Evolutionary conservation across 2,888 invertebrate genomes (phyloP).

Genomic region (Elgonia sp.): DNA sequence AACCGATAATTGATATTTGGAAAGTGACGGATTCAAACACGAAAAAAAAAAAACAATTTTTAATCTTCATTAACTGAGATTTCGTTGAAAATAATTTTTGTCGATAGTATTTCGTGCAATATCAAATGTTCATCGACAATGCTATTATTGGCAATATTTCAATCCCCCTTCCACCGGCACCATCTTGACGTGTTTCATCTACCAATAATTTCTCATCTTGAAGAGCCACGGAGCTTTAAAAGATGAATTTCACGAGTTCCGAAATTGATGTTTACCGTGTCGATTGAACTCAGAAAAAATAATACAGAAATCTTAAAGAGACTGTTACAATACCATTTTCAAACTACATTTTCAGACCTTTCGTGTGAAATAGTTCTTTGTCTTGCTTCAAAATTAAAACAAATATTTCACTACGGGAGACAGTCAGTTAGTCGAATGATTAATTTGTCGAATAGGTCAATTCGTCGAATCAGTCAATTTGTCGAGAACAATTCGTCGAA

Average conservation of each 20-base stretch:
- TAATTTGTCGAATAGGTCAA: too few species aligned
- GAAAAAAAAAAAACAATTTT: too few species aligned
- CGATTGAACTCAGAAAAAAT: constrained; percentile 58
- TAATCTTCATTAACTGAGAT: too few species aligned
- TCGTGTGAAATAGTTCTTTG: constrained; percentile 30
- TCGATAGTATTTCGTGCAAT: neutral
- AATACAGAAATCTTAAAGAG: constrained; percentile 25
- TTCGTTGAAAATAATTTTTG: too few species aligned
- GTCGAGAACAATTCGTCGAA: too few species aligned
- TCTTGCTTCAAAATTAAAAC: constrained; percentile 33
- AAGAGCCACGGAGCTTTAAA: constrained; percentile 43
- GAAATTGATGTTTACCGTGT: constrained; percentile 74
- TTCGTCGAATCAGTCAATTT: too few species aligned
- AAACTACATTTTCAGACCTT: neutral
- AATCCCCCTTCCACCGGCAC: neutral
- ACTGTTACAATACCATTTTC: constrained; percentile 25
- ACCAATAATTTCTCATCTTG: constrained; percentile 36
- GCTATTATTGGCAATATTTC: constrained; percentile 39
- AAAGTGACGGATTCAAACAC: too few species aligned
- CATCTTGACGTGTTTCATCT: constrained; percentile 43
- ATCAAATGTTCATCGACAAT: constrained; percentile 31
- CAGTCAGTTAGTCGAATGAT: too few species aligned
- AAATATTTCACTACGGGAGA: too few species aligned
- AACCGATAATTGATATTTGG: too few species aligned
- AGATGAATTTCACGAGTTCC: constrained; percentile 56